These are phyloP conservation scores for Plagodis pulveraria DNA, from an alignment of 2,888 invertebrate genomes.

Conservation along the genomic window DNA sequence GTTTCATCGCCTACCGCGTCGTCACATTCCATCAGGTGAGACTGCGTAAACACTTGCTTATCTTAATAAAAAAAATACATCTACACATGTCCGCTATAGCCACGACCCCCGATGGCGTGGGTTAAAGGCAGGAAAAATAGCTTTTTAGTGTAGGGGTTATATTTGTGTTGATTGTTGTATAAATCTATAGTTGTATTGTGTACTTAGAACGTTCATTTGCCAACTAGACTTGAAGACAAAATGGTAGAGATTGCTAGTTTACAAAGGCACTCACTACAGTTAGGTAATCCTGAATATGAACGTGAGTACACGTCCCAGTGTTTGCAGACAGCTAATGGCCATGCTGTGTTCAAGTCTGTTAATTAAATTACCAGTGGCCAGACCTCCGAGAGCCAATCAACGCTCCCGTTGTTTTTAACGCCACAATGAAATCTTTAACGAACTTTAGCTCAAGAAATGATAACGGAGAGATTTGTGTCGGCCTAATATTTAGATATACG, in stretches of 20 bases:
- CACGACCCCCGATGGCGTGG: too few relatives aligned
- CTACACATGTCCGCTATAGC: too few relatives aligned
- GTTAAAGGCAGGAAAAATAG: too few relatives aligned
- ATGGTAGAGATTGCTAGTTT: constrained; percentile 1
- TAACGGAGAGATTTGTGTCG: constrained; percentile 5
- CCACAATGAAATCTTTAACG: constrained; percentile 59
- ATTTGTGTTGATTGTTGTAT: too few relatives aligned
- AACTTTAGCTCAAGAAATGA: constrained; percentile 29
- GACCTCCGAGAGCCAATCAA: constrained; percentile 62
- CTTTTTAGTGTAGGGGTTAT: too few relatives aligned
- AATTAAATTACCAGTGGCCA: constrained; percentile 74
- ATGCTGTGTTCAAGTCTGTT: constrained; percentile 73
- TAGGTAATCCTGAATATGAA: constrained; percentile 40
- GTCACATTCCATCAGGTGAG: too few relatives aligned
- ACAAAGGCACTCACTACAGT: constrained; percentile 6
- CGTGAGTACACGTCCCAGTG: constrained; percentile 43
- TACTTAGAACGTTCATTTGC: too few relatives aligned
- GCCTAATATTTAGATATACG: constrained; percentile 1
- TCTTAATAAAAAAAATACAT: too few relatives aligned
- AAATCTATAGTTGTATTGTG: too few relatives aligned
- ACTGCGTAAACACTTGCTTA: too few relatives aligned
- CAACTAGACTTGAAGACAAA: background rate
- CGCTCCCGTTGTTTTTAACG: constrained; percentile 66
- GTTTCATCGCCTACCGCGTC: too few relatives aligned
- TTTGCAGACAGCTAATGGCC: constrained; percentile 73